Percentiles rank a stretch among this genome's conserved stretches.
phyloP scores from a whole-genome alignment of 64 coral and sea anemone genomes.

The Catalaphyllia jardinei region DNA sequence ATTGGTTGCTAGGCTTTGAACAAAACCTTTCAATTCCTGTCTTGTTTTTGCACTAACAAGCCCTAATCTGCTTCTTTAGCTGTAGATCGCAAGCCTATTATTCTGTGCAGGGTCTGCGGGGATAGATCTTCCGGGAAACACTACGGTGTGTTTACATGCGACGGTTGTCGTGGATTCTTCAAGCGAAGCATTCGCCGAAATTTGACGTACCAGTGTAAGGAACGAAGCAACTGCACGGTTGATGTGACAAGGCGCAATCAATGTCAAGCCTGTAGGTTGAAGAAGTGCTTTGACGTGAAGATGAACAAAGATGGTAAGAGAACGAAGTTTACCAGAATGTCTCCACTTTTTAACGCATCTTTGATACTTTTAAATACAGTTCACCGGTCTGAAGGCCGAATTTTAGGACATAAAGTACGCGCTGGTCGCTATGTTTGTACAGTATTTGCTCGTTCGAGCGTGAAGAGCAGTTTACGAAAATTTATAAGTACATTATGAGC shows the following conservation, averaged over 20 bases:
- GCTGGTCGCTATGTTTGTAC: background rate
- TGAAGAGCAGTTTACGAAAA: background rate
- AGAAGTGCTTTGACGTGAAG: conserved; percentile 91
- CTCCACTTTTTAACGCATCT: background rate
- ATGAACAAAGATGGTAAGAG: conserved; percentile 97
- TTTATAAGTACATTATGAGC: background rate
- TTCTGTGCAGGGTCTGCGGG: conserved; percentile 89
- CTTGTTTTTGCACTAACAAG: background rate
- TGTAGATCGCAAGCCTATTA: conserved; percentile 88
- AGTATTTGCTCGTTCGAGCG: background rate
- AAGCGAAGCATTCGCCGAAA: conserved; percentile 89
- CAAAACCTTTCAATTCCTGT: background rate
- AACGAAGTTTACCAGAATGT: background rate
- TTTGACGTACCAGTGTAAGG: conserved; percentile 90
- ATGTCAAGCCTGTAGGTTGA: conserved; percentile 93
- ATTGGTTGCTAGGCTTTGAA: background rate
- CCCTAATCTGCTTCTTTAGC: background rate
- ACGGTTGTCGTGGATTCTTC: conserved; percentile 96
- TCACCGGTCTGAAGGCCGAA: no score
- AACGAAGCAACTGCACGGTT: conserved; percentile 86
- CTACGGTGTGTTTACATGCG: conserved; percentile 96
- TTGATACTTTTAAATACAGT: background rate
- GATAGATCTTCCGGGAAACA: conserved; percentile 98
- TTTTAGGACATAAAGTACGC: no score
- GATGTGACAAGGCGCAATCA: conserved; percentile 95